phyloP scores from a whole-genome alignment of 2,888 invertebrate species.

The Rhagonycha lutea region DNA sequence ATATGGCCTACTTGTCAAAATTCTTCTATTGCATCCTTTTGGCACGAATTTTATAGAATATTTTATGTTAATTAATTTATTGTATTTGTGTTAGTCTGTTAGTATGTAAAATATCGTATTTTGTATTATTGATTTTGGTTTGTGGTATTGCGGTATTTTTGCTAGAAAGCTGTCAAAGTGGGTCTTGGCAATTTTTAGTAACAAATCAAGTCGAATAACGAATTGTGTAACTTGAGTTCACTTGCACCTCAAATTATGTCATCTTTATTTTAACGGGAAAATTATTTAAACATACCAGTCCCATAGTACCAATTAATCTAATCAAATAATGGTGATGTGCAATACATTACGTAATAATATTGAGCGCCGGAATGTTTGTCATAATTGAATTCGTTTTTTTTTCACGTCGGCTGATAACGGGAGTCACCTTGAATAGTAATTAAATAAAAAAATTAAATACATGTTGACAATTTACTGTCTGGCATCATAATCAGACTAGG shows the following conservation, averaged over 20 bases:
- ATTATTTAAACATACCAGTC: background rate
- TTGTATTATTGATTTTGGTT: background rate
- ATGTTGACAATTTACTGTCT: background rate
- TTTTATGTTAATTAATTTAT: background rate
- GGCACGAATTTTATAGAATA: background rate
- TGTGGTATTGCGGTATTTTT: conserved; percentile 8
- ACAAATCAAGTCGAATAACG: background rate
- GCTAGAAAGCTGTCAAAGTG: background rate
- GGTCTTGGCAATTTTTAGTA: background rate
- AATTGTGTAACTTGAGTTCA: conserved; percentile 16
- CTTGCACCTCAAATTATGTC: conserved; percentile 28
- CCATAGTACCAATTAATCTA: background rate
- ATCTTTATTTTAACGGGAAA: conserved; percentile 12
- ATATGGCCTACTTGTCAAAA: background rate
- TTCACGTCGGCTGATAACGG: background rate
- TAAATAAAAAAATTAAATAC: background rate
- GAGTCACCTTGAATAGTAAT: background rate
- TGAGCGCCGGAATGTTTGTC: background rate
- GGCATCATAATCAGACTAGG: background rate
- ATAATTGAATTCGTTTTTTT: background rate
- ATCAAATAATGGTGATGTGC: background rate
- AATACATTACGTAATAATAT: background rate
- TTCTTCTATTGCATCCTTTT: background rate
- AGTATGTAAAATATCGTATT: background rate
- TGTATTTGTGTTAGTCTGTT: background rate